These are phyloP conservation scores for Felis catus DNA, from an alignment of 2,113 vertebrate genomes.

Conservation along the genomic window DNA sequence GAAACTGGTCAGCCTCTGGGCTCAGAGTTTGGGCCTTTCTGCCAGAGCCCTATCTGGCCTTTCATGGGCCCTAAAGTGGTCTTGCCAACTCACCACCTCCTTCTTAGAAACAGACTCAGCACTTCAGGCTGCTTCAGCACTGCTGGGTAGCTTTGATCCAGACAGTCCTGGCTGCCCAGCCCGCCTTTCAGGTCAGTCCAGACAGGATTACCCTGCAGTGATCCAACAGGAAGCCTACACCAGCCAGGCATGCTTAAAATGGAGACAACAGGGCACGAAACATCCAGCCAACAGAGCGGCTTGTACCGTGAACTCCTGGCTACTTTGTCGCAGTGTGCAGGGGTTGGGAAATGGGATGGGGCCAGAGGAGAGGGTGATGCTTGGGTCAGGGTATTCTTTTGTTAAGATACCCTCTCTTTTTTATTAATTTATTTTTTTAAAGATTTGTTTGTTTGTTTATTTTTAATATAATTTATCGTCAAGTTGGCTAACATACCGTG, in stretches of 20 bases:
- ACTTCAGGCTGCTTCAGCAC: neutral
- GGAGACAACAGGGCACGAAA: neutral
- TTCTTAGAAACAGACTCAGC: constrained; percentile 30
- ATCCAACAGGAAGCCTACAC: neutral
- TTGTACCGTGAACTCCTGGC: neutral
- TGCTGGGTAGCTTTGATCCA: neutral
- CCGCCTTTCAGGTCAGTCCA: neutral
- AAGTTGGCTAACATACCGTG: too few species aligned
- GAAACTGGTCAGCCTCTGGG: neutral
- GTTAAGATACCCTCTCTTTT: neutral
- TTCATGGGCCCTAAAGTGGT: neutral
- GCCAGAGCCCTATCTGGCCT: neutral
- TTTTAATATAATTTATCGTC: too few species aligned
- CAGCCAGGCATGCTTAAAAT: neutral
- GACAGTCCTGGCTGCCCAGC: neutral
- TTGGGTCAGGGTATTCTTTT: neutral
- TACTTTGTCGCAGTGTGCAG: neutral
- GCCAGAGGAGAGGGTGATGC: neutral
- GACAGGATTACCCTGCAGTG: neutral
- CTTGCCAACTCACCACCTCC: neutral
- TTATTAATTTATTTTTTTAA: too few species aligned
- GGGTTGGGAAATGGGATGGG: neutral
- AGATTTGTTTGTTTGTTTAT: too few species aligned
- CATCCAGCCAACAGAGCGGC: neutral
- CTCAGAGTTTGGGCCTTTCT: neutral